Conservation (phyloP, 1,140 invertebrate species). For the Penaeus japonicus region DNA sequence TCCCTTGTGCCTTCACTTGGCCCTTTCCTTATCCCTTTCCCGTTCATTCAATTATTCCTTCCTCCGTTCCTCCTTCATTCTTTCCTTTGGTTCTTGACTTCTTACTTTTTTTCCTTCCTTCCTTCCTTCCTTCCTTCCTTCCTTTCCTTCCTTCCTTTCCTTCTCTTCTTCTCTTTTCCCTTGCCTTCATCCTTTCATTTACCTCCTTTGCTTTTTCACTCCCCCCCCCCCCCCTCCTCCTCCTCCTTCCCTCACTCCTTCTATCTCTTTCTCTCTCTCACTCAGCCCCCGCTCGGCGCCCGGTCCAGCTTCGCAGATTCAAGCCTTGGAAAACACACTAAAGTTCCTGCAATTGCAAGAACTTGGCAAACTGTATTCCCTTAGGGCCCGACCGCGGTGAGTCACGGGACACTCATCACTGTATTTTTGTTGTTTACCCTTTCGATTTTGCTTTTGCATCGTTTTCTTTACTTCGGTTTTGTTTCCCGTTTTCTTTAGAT, state of each 20-base stretch:
- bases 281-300: slow-evolving; percentile 30
- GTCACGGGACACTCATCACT: not conserved
- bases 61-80: too few species aligned
- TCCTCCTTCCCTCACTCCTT: not conserved
- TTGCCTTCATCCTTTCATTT: too few species aligned
- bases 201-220: too few species aligned
- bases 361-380: slow-evolving; percentile 40
- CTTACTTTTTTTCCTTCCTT: too few species aligned
- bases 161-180: too few species aligned
- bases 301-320: slow-evolving; percentile 39
- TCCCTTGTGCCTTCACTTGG: too few species aligned
- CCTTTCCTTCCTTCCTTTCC: too few species aligned
- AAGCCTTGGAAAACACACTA: slow-evolving; percentile 35
- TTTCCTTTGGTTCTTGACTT: too few species aligned
- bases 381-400: slow-evolving; percentile 41
- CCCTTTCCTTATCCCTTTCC: too few species aligned
- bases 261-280: not conserved
- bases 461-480: not conserved
- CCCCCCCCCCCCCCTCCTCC: not conserved
- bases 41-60: too few species aligned
- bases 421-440: not conserved
- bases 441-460: not conserved
- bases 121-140: too few species aligned
- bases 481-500: not conserved
- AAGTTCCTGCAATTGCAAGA: slow-evolving; percentile 45